Evolutionary conservation across 1,140 invertebrate species (phyloP).

Genomic region (Ceratitis capitata): DNA sequence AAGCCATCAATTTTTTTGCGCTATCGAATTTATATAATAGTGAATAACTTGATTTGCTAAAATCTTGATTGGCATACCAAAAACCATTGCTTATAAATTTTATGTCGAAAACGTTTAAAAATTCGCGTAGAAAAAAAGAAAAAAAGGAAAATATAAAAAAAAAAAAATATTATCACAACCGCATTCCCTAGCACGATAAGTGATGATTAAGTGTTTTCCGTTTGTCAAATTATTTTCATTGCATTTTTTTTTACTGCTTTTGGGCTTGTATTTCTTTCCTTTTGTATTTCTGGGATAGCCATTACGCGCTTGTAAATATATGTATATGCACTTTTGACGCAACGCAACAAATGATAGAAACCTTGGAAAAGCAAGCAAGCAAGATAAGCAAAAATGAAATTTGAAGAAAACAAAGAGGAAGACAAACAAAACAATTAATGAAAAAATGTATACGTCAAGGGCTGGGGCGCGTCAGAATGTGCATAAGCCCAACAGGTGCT

Average conservation of each 20-base stretch:
- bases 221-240: neutral
- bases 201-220: neutral
- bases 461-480: neutral
- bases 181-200: neutral
- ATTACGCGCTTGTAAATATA: neutral
- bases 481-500: constrained; percentile 3
- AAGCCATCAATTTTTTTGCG: too few species aligned
- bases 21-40: too few species aligned
- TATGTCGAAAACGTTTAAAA: neutral
- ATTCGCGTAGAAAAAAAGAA: neutral
- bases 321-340: neutral
- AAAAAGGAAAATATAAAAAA: too few species aligned
- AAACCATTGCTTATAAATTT: neutral
- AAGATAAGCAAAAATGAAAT: neutral
- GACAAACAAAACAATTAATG: neutral
- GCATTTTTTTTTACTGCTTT: neutral
- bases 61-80: neutral
- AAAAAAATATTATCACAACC: neutral
- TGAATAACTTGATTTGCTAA: too few species aligned
- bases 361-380: neutral
- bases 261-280: neutral
- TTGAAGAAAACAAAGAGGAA: too few species aligned
- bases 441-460: neutral
- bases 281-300: neutral
- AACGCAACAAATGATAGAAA: neutral